These are phyloP conservation scores for Nothobranchius kuhntae DNA, from an alignment of 2,113 vertebrate genomes.

Conservation along the genomic window DNA sequence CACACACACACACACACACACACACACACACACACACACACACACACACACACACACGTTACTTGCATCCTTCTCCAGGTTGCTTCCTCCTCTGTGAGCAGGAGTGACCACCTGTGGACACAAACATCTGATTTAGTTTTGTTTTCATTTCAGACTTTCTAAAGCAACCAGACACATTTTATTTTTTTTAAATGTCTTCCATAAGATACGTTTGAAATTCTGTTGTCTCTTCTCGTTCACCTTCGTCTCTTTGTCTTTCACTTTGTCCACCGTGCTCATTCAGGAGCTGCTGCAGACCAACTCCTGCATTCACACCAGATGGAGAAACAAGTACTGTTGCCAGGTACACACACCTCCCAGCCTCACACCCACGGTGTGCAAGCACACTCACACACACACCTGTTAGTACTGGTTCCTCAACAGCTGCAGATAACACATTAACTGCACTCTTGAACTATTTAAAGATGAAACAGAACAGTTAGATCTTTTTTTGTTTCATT, in stretches of 20 bases:
- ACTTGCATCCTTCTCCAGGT: conserved; percentile 59
- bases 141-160: neutral
- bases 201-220: neutral
- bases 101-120: conserved; percentile 43
- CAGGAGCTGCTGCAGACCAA: conserved; percentile 91
- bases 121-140: conserved; percentile 22
- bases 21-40: conserved; percentile 5
- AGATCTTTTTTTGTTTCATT: neutral
- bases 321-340: conserved; percentile 91
- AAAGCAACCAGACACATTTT: neutral
- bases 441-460: neutral
- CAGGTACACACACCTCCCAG: conserved; percentile 86
- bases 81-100: conserved; percentile 29
- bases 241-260: conserved; percentile 56
- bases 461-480: neutral
- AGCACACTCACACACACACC: conserved; percentile 2
- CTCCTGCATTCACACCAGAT: conserved; percentile 89
- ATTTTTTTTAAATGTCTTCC: neutral
- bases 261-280: conserved; percentile 63
- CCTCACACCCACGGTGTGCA: conserved; percentile 23
- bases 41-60: conserved; percentile 41
- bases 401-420: conserved; percentile 2
- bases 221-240: conserved; percentile 6
- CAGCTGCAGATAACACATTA: conserved; percentile 3
- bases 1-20: conserved; percentile 39